Evolutionary conservation across 2,888 invertebrate species (phyloP).

Genomic region (Acanthosoma haemorrhoidale): DNA sequence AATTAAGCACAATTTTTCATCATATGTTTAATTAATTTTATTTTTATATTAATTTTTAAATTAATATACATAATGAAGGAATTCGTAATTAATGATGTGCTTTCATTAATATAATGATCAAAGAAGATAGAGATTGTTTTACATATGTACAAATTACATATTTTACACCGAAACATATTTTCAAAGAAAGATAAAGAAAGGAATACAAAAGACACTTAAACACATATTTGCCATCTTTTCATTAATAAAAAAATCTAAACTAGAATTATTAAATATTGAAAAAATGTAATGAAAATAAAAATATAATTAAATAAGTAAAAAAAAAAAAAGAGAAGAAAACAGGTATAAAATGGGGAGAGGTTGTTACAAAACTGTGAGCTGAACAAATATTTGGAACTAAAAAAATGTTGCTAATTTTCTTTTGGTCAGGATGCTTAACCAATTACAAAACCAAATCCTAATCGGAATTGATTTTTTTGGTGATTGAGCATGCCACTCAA

Average conservation of each 20-base stretch:
- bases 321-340: not conserved
- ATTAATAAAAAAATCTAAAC: not conserved
- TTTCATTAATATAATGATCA: too few relatives aligned
- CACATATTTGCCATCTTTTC: not conserved
- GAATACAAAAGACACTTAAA: not conserved
- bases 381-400: conserved; percentile 18
- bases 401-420: conserved; percentile 8
- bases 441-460: conserved; percentile 91
- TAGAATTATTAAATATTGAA: not conserved
- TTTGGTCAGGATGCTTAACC: conserved; percentile 53
- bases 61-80: too few relatives aligned
- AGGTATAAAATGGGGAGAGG: conserved; percentile 3
- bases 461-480: conserved; percentile 82
- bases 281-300: not conserved
- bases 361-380: not conserved
- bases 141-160: not conserved
- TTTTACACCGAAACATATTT: not conserved
- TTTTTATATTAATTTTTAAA: too few relatives aligned
- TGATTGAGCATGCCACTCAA: conserved; percentile 91
- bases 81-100: too few relatives aligned
- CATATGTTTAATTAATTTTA: too few relatives aligned
- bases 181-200: not conserved
- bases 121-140: not conserved
- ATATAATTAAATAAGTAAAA: not conserved
- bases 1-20: too few relatives aligned